Evolutionary conservation across 2,113 vertebrate genomes (phyloP).

Genomic region (Psilopogon haemacephalus): DNA sequence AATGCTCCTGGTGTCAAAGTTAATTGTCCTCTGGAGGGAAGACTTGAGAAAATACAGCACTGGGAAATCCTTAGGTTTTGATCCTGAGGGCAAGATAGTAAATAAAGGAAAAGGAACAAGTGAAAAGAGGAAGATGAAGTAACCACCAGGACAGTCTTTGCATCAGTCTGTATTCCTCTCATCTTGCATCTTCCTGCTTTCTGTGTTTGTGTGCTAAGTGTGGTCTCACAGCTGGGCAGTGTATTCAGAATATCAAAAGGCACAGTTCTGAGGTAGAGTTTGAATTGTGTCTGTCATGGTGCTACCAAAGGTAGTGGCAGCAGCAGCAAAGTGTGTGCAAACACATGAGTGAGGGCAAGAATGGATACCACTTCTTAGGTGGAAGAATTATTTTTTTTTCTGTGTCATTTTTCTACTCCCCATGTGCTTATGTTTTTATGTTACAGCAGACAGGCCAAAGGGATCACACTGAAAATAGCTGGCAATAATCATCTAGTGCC

Average conservation of each 20-base stretch:
- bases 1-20: not conserved
- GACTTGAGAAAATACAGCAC: not conserved
- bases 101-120: not conserved
- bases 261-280: not conserved
- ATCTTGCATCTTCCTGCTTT: not conserved
- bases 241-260: not conserved
- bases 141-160: not conserved
- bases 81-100: not conserved
- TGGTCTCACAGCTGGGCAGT: not conserved
- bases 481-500: constrained; percentile 73
- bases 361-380: fast-evolving
- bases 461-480: constrained; percentile 73
- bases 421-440: not conserved
- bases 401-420: not conserved
- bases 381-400: not conserved
- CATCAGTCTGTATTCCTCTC: not conserved
- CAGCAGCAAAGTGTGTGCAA: not conserved
- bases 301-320: not conserved
- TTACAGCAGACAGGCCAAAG: constrained; percentile 19
- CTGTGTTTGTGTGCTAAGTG: not conserved
- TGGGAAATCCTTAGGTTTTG: not conserved
- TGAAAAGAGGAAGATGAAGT: not conserved
- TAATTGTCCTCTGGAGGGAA: not conserved
- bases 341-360: not conserved
- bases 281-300: fast-evolving